Evolutionary conservation across 1,140 invertebrate species (phyloP), one percentile per base, ranked within the genome.

Genomic region (Stegodyphus mimosarum): DNA sequence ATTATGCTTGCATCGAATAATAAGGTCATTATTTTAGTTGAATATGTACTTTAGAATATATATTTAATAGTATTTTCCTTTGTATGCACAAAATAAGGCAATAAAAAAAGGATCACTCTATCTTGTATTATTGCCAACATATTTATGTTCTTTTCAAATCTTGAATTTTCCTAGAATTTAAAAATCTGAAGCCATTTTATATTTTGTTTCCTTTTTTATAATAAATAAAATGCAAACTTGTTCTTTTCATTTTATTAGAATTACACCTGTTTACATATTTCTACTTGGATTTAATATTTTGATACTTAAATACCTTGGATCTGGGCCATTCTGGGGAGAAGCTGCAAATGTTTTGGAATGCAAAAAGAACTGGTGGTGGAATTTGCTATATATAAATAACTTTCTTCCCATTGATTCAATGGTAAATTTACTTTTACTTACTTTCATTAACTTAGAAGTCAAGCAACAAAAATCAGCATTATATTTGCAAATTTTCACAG

Each of bases 361-460:
- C 69, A 78, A 86, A 50, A 79, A 87, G n/a, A 87, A 88, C 63
- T 90, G 89, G 89, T 90, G 89, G 89, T 81, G 88, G 73, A 90
- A 90, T 74, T 48, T 88, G 0, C 78, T 89, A 5, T 89, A 89
- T 67, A 75, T 89, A 9, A 88, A 88, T 18, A 90, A 90, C 81
- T 88, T 90, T 66, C 52, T 81, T 6, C 79, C 79, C 15, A 13
- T 81, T n/a, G 60, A 81, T 63, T 85, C 72, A n/a, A 81, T 81
- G 70, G 79, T 81, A 73, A 51, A 6, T 15, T 49, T 75, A 69
- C 9, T n/a, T n/a, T n/a, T n/a, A n/a, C n/a, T n/a, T n/a, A n/a
- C n/a, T n/a, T n/a, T n/a, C 33, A 75, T 11, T 5, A 4, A 15
- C n/a, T n/a, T n/a, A n/a, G n/a, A n/a, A n/a, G n/a, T n/a, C n/a